Evolutionary conservation across 2,888 invertebrate species (phyloP), one percentile per base, ranked within the genome.

Genomic region (Drosophila phalerata): DNA sequence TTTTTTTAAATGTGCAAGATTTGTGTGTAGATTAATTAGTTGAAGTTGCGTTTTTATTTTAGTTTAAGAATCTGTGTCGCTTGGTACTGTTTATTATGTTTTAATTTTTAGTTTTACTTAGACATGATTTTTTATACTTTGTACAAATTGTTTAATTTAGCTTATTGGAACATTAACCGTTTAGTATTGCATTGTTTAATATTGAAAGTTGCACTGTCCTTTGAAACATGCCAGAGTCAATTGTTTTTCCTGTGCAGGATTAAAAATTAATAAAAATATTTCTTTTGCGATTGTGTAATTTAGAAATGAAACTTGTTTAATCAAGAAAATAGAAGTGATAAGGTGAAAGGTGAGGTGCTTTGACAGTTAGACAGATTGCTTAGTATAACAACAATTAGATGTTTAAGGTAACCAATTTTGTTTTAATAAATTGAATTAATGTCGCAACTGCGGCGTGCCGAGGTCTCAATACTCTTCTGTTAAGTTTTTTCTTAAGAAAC

Each of bases 111-210:
- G 25, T 52, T 66, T 43, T 2, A 58, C 43, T 51, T 58, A 34
- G 37, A 48, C 49, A 69, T 56, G 17, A 30, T 49, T 53, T 34
- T 62, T 63, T 30, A 49, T 25, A 17, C 38, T 72, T 79, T 79
- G 73, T 81, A 79, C 73, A 85, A 79, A 81, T 76, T 42, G 56
- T 70, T 69, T 67, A 63, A 47, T 55, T 63, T 10, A 70, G 58
- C 25, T 72, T 80, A 38, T 79, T 80, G 88, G 86, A 88, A 83
- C 88, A 79, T 88, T 48, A 55, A 85, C 88, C 86, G 88, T 85
- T 87, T 73, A 67, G 65, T 64, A 28, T 65, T 63, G 56, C 32
- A 63, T 67, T 79, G 52, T 64, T 85, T 70, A 67, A 51, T 55
- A 25, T 47, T 45, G 56, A 43, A 32, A 55, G 40, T 53, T 53